These are phyloP conservation scores for Alcis repandata DNA, from an alignment of 2,888 invertebrate genomes.

Conservation along the genomic window DNA sequence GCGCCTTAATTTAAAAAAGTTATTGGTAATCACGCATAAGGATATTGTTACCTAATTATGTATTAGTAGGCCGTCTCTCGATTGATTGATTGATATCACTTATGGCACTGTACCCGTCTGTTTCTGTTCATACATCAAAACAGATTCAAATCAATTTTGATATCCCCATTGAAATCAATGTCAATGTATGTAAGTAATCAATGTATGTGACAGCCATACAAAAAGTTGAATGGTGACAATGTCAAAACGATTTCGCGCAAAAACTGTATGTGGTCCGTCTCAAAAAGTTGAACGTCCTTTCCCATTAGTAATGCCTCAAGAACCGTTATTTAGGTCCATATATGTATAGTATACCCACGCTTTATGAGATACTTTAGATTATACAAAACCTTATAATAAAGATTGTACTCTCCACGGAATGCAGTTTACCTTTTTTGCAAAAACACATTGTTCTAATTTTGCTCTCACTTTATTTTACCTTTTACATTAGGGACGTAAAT, in stretches of 20 bases:
- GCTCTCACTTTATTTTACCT: too few relatives aligned
- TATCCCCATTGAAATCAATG: slow-evolving; percentile 31
- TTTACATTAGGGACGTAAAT: too few relatives aligned
- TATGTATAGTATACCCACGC: too few relatives aligned
- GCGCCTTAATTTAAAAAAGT: too few relatives aligned
- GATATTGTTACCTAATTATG: too few relatives aligned
- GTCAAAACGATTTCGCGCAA: slow-evolving; percentile 53
- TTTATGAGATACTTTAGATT: slow-evolving; percentile 9
- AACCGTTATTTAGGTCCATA: slow-evolving; percentile 52
- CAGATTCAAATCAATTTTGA: slow-evolving; percentile 5
- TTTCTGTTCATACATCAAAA: neutral
- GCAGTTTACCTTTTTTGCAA: neutral
- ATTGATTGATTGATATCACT: too few relatives aligned
- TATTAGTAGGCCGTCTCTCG: too few relatives aligned
- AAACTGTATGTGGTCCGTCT: slow-evolving; percentile 63
- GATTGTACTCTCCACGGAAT: neutral
- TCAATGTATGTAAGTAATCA: slow-evolving; percentile 41
- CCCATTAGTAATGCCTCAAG: slow-evolving; percentile 36
- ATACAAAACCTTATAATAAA: neutral
- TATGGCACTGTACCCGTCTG: neutral
- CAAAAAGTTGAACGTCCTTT: slow-evolving; percentile 68
- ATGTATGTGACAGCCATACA: slow-evolving; percentile 57
- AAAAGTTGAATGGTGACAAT: slow-evolving; percentile 64
- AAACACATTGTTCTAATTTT: too few relatives aligned
- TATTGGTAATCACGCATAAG: too few relatives aligned